Evolutionary conservation across 1,140 invertebrate species (phyloP).

Genomic region (Phymorhynchus buccinoides): DNA sequence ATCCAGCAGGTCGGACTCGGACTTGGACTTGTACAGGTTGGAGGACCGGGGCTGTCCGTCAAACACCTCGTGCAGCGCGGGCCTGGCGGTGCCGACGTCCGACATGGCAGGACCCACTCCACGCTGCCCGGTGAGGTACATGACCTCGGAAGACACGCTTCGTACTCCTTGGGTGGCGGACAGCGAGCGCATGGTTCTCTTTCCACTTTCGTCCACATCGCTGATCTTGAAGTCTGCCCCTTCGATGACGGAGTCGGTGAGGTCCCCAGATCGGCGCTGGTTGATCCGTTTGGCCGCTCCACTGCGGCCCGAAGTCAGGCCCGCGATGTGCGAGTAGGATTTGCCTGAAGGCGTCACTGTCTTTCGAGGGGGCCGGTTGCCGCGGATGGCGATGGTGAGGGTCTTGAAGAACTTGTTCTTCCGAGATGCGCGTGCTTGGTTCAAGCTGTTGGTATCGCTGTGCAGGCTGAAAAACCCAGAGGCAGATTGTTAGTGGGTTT

Average conservation of each 20-base stretch:
- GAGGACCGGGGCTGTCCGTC: slow-evolving; percentile 25
- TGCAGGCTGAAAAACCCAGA: neutral
- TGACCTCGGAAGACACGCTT: slow-evolving; percentile 55
- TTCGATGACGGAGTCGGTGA: neutral
- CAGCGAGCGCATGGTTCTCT: slow-evolving; percentile 59
- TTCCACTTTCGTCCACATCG: slow-evolving; percentile 56
- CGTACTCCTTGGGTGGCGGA: slow-evolving; percentile 43
- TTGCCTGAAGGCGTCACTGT: slow-evolving; percentile 19
- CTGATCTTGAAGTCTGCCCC: slow-evolving; percentile 53
- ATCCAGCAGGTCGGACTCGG: slow-evolving; percentile 61
- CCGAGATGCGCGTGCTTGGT: neutral
- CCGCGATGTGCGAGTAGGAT: slow-evolving; percentile 56
- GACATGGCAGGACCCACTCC: slow-evolving; percentile 3
- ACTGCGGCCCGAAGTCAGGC: slow-evolving; percentile 13
- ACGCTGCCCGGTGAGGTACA: slow-evolving; percentile 56
- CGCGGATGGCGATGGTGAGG: slow-evolving; percentile 57
- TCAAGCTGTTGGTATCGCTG: neutral
- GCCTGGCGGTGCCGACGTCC: slow-evolving; percentile 42
- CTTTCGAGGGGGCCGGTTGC: slow-evolving; percentile 28
- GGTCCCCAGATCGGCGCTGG: slow-evolving; percentile 24
- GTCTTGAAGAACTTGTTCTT: slow-evolving; percentile 59
- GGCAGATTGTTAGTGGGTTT: no score
- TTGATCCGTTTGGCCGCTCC: slow-evolving; percentile 62
- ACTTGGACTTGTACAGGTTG: slow-evolving; percentile 52
- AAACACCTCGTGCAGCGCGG: slow-evolving; percentile 53